Evolutionary conservation across 2,888 invertebrate species (phyloP), one percentile per base, ranked within the genome.

Genomic region (Plebejus anna): DNA sequence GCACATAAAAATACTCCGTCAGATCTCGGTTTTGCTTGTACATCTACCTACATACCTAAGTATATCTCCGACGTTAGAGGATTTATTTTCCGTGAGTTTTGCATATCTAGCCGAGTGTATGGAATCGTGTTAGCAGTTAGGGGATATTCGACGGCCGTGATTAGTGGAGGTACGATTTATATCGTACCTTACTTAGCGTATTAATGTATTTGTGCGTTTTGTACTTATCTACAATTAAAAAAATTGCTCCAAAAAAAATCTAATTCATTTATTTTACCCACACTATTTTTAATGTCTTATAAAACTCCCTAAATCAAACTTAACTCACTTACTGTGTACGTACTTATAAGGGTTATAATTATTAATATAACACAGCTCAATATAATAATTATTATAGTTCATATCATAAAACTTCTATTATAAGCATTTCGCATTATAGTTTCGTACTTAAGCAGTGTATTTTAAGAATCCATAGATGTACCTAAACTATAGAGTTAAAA

Each of bases 111-210:
- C 82, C 79, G 78, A 80, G 79, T 79, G 79, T 80, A 77, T 75
- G 78, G 83, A 86, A 89, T 88, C 84, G 85, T 81, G 87, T 90
- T 89, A 32, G 32, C 32, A 1, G 1, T 32, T 32, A 87, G 81
- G 80, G 82, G 82, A 81, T 90, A 88, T 89, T 87, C 86, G 88
- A 76, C 79, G 78, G 76, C 77, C 82, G 83, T 84, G 87, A 88
- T 88, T 89, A 88, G 85, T 85, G 81, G 16, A 22, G 32, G 66
- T 66, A 66, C 28, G 66, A 66, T 66, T 66, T 66, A 66, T 66
- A 16, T 4, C 16, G 66, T 66, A 66, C 66, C 66, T 36, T 36
- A 66, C 66, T 66, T 66, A 66, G 66, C 66, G 66, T 66, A 66
- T 28, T 32, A 84, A 82, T 84, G 82, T 81, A 85, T 13, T 47